Percentiles rank a stretch among this genome's conserved stretches.
Conservation (phyloP, 2,888 invertebrate genomes). For the Phrixothrix hirtus region DNA sequence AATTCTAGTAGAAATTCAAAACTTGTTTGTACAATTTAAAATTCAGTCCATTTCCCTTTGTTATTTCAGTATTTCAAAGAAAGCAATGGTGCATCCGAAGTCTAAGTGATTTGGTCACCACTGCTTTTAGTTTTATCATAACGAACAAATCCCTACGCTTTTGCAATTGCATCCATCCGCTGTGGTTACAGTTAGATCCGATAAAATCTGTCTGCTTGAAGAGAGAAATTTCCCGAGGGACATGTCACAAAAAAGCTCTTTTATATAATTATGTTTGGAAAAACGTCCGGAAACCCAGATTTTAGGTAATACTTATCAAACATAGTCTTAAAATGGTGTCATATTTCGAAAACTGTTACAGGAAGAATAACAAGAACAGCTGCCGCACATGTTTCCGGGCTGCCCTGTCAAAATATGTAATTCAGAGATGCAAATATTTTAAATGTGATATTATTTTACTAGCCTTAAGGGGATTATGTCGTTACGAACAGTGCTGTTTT, state of each 20-base stretch:
- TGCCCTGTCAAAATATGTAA: constrained; percentile 10
- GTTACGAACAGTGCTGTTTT: too few species aligned
- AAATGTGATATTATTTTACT: not conserved
- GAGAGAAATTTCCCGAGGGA: constrained; percentile 22
- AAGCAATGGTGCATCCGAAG: constrained; percentile 11
- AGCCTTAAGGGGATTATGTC: too few species aligned
- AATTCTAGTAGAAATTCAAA: constrained; percentile 20
- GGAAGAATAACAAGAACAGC: constrained; percentile 22
- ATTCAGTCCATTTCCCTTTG: constrained; percentile 28
- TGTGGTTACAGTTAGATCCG: constrained; percentile 25
- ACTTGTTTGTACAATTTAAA: constrained; percentile 25
- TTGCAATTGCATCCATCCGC: constrained; percentile 27
- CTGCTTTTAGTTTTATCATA: constrained; percentile 29
- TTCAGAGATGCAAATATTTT: constrained; percentile 4
- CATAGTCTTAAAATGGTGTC: constrained; percentile 2
- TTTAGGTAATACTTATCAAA: not conserved
- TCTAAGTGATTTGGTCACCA: constrained; percentile 30
- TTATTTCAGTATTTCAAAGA: constrained; percentile 25
- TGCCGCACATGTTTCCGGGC: constrained; percentile 11
- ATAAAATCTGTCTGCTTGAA: constrained; percentile 22
- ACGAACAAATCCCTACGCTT: constrained; percentile 30
- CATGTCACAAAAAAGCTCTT: constrained; percentile 14
- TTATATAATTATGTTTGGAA: constrained; percentile 11
- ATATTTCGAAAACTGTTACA: constrained; percentile 2
- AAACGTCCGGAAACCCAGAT: too few species aligned